Evolutionary conservation across 2,797 vertebrate species (phyloP).

Genomic region (Gallinago stenura): DNA sequence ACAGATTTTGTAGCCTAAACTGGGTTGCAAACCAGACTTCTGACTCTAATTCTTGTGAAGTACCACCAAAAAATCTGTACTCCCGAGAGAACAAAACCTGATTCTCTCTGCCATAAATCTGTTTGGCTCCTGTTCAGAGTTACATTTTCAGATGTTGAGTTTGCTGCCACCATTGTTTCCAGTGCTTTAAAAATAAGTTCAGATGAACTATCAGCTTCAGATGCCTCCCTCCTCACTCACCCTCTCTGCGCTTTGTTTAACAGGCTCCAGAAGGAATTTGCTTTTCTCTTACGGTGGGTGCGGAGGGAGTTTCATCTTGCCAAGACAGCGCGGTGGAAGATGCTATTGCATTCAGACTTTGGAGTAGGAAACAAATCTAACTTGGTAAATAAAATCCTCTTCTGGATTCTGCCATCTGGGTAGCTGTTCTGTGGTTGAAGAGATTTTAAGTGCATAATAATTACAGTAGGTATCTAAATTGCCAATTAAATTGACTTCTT

Average conservation of each 20-base stretch:
- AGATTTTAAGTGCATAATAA: background rate
- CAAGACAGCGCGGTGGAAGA: background rate
- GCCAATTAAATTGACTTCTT: slow-evolving; percentile 42
- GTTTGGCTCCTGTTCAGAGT: background rate
- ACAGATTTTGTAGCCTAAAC: background rate
- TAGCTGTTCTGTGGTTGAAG: background rate
- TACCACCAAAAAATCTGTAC: background rate
- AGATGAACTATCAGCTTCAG: background rate
- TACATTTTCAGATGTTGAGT: background rate
- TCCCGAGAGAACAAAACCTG: background rate
- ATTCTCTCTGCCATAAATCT: background rate
- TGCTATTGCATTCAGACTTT: background rate
- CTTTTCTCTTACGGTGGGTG: background rate
- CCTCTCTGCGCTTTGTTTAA: background rate
- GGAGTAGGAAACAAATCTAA: background rate
- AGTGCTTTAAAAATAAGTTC: background rate
- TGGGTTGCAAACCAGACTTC: background rate
- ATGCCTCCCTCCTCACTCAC: background rate
- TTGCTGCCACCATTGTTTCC: background rate
- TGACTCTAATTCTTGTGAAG: background rate
- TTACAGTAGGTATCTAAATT: slow-evolving; percentile 34
- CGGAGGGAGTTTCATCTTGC: background rate
- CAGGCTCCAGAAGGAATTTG: background rate
- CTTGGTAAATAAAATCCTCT: background rate
- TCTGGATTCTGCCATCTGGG: background rate